Percentiles rank a stretch among this genome's conserved stretches.
phyloP scores from a whole-genome alignment of 2,888 invertebrate genomes.

The Platycheirus albimanus region DNA sequence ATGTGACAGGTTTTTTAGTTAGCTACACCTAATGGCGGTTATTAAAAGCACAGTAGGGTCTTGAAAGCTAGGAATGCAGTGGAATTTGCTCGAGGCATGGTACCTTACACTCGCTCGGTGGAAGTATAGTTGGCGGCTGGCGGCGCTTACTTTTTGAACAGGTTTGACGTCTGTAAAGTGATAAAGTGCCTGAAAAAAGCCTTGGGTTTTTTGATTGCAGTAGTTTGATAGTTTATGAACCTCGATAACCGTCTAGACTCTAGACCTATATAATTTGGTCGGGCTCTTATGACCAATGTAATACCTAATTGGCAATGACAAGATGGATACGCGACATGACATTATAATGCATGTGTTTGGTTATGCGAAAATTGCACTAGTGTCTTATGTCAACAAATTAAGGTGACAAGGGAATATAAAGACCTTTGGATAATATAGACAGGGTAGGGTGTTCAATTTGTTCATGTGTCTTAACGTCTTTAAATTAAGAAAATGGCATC shows the following conservation, averaged over 20 bases:
- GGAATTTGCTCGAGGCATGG: neutral
- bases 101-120: neutral
- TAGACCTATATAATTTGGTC: neutral
- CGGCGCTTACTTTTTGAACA: neutral
- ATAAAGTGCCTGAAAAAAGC: neutral
- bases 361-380: too few species aligned
- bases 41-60: conserved; percentile 21
- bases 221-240: neutral
- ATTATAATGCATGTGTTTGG: too few species aligned
- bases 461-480: too few species aligned
- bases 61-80: conserved; percentile 6
- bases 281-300: too few species aligned
- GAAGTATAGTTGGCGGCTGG: too few species aligned
- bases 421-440: too few species aligned
- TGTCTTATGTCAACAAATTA: too few species aligned
- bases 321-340: too few species aligned
- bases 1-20: conserved; percentile 37
- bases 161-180: conserved; percentile 27
- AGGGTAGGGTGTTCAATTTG: too few species aligned
- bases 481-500: too few species aligned
- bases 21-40: conserved; percentile 12
- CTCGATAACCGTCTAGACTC: conserved; percentile 8
- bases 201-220: conserved; percentile 10
- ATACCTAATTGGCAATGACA: too few species aligned
- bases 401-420: too few species aligned